A percentile compares a stretch with the other conserved stretches of the same genome.
Conservation (phyloP, 1,140 invertebrate genomes). For the Drosophila gunungcola region DNA sequence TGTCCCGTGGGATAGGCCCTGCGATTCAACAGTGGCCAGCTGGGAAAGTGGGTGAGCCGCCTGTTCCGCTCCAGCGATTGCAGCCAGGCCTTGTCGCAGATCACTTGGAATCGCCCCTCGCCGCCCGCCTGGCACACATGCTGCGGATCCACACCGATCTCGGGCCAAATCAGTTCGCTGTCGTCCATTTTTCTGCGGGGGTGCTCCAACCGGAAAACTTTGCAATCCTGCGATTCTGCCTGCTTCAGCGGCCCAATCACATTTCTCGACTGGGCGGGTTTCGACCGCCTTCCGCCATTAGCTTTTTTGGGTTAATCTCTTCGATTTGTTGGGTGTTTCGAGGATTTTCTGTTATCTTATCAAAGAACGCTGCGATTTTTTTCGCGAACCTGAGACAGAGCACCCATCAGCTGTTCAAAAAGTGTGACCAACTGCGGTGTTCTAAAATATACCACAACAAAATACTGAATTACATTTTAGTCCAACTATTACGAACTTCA, state of each 20-base stretch:
- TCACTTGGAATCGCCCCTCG: constrained; percentile 86
- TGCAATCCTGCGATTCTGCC: constrained; percentile 12
- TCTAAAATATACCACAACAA: not conserved
- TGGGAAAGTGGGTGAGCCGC: constrained; percentile 84
- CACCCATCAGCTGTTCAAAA: not conserved
- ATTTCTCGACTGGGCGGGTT: constrained; percentile 33
- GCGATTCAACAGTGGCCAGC: constrained; percentile 81
- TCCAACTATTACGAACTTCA: too few species aligned
- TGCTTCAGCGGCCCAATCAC: constrained; percentile 16
- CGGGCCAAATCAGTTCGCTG: constrained; percentile 85
- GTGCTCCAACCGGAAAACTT: constrained; percentile 17
- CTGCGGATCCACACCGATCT: constrained; percentile 88
- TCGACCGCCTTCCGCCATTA: constrained; percentile 11
- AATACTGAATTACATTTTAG: not conserved
- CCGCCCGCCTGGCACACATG: constrained; percentile 87
- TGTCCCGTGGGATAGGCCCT: constrained; percentile 68
- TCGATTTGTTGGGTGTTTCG: constrained; percentile 10
- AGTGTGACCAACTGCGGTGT: not conserved
- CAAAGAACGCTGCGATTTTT: constrained; percentile 16
- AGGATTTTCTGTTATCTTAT: constrained; percentile 43
- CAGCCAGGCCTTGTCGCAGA: constrained; percentile 89
- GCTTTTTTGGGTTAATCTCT: constrained; percentile 4
- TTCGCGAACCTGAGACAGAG: not conserved
- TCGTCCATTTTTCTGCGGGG: constrained; percentile 48
- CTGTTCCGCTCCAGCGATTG: constrained; percentile 87